These are phyloP conservation scores for Urocolius indicus DNA, from an alignment of 2,113 vertebrate species.

Conservation along the genomic window DNA sequence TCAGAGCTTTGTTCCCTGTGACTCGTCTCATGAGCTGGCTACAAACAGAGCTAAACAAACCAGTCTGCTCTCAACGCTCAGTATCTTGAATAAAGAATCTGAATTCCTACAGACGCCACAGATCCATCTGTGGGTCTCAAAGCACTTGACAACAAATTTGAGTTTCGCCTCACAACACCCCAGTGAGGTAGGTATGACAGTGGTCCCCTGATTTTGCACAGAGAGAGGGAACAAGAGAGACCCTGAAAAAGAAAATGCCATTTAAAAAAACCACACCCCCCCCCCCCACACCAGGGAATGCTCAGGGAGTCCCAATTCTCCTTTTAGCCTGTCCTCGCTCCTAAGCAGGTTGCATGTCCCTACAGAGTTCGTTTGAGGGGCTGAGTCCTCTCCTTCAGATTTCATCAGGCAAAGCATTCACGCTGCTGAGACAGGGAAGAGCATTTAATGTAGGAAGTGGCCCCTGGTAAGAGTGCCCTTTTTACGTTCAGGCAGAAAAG, in stretches of 20 bases:
- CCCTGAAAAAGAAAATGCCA: background rate
- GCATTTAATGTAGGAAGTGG: background rate
- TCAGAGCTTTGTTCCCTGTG: background rate
- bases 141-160: background rate
- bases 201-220: background rate
- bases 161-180: background rate
- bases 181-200: constrained; percentile 27
- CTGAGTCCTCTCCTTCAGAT: background rate
- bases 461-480: background rate
- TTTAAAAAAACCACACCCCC: background rate
- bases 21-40: constrained; percentile 50
- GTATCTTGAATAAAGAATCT: background rate
- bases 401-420: background rate
- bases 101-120: constrained; percentile 6
- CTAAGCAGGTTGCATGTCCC: background rate
- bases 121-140: background rate
- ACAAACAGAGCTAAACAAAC: constrained; percentile 43
- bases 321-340: background rate
- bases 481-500: background rate
- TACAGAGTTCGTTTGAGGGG: background rate
- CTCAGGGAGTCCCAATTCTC: background rate
- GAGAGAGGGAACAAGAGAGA: background rate
- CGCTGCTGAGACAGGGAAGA: background rate
- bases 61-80: background rate
- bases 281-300: background rate